A percentile compares a stretch with the other conserved stretches of the same genome.
These are phyloP conservation scores for Cygnus atratus DNA, from an alignment of 2,113 vertebrate genomes.

Conservation along the genomic window DNA sequence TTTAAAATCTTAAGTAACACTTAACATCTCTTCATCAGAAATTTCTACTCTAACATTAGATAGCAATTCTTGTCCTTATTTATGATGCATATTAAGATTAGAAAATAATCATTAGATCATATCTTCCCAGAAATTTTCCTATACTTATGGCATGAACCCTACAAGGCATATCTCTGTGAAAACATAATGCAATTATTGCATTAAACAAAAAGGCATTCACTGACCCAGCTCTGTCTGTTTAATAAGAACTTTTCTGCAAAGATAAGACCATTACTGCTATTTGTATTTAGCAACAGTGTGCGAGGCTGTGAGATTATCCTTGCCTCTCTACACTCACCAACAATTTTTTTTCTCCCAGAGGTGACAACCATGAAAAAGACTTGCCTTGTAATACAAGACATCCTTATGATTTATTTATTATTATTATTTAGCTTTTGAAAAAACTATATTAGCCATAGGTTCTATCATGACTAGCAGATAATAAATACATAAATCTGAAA, in stretches of 20 bases:
- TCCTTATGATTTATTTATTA: neutral
- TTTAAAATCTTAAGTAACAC: neutral
- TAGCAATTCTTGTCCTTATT: neutral
- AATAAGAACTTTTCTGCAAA: constrained; percentile 26
- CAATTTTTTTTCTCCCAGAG: constrained; percentile 2
- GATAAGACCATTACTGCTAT: neutral
- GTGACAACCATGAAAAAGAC: constrained; percentile 6
- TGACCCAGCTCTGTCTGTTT: neutral
- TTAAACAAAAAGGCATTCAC: constrained; percentile 25
- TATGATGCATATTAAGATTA: neutral
- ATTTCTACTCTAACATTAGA: neutral
- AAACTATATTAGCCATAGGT: neutral
- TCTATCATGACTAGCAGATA: neutral
- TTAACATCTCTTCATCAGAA: neutral
- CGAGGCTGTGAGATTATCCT: neutral
- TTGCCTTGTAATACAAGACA: neutral
- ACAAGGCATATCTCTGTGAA: neutral
- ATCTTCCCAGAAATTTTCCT: neutral
- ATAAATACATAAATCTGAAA: neutral
- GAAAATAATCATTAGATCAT: neutral
- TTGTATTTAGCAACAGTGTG: constrained; percentile 9
- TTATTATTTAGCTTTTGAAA: neutral
- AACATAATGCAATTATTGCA: constrained; percentile 9
- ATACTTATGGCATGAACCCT: neutral
- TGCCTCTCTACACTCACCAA: neutral